Evolutionary conservation across 1,140 invertebrate species (phyloP).

Genomic region (Drosophila rhopaloa): DNA sequence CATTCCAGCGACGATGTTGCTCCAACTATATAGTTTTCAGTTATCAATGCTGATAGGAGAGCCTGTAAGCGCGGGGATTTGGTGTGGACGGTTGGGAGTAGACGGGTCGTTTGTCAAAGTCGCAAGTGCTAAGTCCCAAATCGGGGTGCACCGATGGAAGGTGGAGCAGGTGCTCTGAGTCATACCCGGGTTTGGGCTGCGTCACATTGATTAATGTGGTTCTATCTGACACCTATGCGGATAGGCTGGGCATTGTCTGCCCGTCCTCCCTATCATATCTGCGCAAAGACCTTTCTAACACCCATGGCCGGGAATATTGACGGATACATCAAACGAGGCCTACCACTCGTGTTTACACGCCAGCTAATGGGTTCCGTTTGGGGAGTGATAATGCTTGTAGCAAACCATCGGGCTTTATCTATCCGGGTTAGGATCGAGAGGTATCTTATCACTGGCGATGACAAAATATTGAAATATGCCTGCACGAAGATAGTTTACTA

Average conservation of each 20-base stretch:
- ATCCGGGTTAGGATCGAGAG: slow-evolving; percentile 21
- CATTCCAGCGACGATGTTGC: slow-evolving; percentile 3
- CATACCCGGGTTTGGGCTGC: slow-evolving; percentile 23
- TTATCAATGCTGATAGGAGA: slow-evolving; percentile 39
- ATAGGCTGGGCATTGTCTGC: slow-evolving; percentile 34
- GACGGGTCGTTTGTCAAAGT: slow-evolving; percentile 52
- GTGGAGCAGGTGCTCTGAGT: slow-evolving; percentile 37
- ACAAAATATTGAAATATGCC: slow-evolving; percentile 25
- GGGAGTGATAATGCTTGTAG: neutral
- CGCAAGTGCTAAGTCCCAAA: slow-evolving; percentile 31
- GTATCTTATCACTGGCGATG: slow-evolving; percentile 35
- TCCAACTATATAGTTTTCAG: slow-evolving; percentile 3
- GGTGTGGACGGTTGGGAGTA: slow-evolving; percentile 26
- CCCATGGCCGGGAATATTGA: slow-evolving; percentile 7
- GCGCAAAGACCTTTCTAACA: slow-evolving; percentile 9
- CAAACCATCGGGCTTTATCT: slow-evolving; percentile 9
- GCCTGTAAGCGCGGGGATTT: slow-evolving; percentile 47
- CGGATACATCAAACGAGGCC: slow-evolving; percentile 30
- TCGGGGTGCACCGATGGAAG: slow-evolving; percentile 6
- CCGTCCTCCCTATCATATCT: slow-evolving; percentile 10
- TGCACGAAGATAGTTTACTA: slow-evolving; percentile 3
- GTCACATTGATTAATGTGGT: slow-evolving; percentile 45
- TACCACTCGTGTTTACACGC: slow-evolving; percentile 31
- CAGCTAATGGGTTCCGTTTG: slow-evolving; percentile 16
- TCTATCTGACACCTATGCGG: slow-evolving; percentile 33